phyloP scores from a whole-genome alignment of 2,797 vertebrate genomes.

The Clarias platycephalus region DNA sequence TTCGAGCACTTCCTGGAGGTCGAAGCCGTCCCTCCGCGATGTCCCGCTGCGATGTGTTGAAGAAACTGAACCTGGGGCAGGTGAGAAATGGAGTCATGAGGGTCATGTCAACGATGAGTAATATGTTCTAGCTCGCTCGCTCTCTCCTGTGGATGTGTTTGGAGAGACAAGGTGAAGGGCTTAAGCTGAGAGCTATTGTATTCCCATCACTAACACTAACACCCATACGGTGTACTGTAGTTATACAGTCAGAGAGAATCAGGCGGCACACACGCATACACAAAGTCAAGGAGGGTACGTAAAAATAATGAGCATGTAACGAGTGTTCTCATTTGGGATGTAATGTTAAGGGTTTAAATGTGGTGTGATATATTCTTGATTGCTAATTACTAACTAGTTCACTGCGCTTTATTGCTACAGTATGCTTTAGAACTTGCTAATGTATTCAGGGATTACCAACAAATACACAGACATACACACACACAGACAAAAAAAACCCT shows the following conservation, averaged over 20 bases:
- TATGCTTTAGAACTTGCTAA: background rate
- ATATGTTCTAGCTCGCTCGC: background rate
- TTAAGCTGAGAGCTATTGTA: background rate
- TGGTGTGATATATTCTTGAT: background rate
- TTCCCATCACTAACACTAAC: background rate
- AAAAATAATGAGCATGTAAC: background rate
- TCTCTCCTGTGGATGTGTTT: background rate
- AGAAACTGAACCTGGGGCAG: background rate
- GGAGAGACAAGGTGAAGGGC: constrained; percentile 15
- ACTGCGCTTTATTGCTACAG: background rate
- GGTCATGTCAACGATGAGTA: constrained; percentile 8
- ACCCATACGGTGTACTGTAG: background rate
- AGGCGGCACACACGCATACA: background rate
- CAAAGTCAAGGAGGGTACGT: background rate
- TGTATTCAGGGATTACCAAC: background rate
- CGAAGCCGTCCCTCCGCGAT: background rate
- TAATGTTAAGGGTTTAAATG: background rate
- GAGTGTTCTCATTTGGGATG: background rate
- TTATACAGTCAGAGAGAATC: background rate
- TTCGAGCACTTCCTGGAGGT: constrained; percentile 3
- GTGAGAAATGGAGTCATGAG: no score
- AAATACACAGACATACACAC: background rate
- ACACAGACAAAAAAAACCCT: no score
- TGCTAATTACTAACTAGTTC: no score
- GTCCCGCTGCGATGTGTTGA: background rate